A percentile compares a stretch with the other conserved stretches of the same genome.
Evolutionary conservation across 2,797 vertebrate genomes (phyloP).

Genomic region (Ctenochaetus hawaiiensis): DNA sequence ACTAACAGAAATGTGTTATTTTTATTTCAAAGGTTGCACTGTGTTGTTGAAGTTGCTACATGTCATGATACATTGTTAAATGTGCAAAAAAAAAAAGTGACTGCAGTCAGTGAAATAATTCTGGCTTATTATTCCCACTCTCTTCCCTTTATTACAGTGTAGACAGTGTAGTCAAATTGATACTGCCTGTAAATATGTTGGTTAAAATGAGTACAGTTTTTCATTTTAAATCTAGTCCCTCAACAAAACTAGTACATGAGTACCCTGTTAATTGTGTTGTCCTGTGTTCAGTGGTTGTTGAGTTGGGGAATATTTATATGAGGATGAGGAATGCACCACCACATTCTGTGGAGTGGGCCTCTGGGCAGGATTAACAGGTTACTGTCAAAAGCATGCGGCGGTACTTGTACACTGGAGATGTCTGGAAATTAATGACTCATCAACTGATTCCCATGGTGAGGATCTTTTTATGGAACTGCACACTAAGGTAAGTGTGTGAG

Average conservation of each 20-base stretch:
- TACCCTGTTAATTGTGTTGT: neutral
- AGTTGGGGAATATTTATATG: constrained; percentile 29
- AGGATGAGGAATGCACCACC: constrained; percentile 26
- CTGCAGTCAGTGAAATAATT: neutral
- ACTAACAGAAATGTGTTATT: neutral
- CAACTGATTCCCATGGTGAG: constrained; percentile 27
- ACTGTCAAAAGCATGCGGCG: constrained; percentile 56
- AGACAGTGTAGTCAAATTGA: neutral
- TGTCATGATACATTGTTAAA: neutral
- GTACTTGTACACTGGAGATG: constrained; percentile 68
- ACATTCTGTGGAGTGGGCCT: constrained; percentile 47
- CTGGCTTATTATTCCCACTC: neutral
- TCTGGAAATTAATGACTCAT: constrained; percentile 63
- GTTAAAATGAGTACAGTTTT: neutral
- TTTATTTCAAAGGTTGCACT: neutral
- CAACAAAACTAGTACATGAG: neutral
- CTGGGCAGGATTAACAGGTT: constrained; percentile 72
- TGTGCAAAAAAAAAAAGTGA: neutral
- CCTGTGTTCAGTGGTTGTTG: constrained; percentile 6
- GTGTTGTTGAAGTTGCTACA: neutral
- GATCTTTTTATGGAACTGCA: constrained; percentile 43
- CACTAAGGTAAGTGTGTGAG: neutral
- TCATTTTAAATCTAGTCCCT: neutral
- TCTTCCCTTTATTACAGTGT: neutral
- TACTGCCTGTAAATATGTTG: neutral